Base-by-base conservation (phyloP, 2,113 vertebrate genomes). In the Vulpes lagopus region DNA sequence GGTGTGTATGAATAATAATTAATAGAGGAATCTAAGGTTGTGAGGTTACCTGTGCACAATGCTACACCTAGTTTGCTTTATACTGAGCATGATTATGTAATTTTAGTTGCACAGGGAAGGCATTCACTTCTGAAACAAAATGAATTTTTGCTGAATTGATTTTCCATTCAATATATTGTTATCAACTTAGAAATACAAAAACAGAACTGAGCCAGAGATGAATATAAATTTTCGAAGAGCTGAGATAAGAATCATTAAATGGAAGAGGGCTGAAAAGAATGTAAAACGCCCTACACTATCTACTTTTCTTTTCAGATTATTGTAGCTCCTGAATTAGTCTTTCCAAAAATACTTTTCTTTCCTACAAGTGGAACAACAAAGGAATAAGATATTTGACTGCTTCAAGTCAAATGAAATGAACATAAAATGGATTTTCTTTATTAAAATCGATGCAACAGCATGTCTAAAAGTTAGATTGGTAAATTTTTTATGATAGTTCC, bases 101-200 rank as follows among this genome's bases (percentile, higher is more conserved):
- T 97, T 98, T 96, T 79, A 78, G 79, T 76, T 97, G 87, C 98
- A 81, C 78, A 95, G 95, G 94, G 95, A 92, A 96, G 95, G 95
- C 64, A 97, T 17, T 83, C 3, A 0, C 67, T 96, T 97, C 94
- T 97, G 94, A 98, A 98, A 98, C 90, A 98, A 98, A 98, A 98
- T 82, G 87, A 69, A 96, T 98, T 98, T 98, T 91, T 97, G 98
- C 38, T 95, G 95, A 98, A 98, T 98, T 98, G 95, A 98, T 98
- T 98, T 98, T 98, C 91, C 73, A 98, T 98, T 96, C 91, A 90
- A 97, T 97, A 95, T 97, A 97, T 97, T 98, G 98, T 97, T 98
- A 98, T 97, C 95, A 98, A 97, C 94, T 97, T 93, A 96, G 94
- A 98, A 97, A 97, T 96, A 88, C 80, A 95, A 94, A 96, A 97